phyloP scores from a whole-genome alignment of 2,888 invertebrate genomes.

The Asteroscopus sphinx region DNA sequence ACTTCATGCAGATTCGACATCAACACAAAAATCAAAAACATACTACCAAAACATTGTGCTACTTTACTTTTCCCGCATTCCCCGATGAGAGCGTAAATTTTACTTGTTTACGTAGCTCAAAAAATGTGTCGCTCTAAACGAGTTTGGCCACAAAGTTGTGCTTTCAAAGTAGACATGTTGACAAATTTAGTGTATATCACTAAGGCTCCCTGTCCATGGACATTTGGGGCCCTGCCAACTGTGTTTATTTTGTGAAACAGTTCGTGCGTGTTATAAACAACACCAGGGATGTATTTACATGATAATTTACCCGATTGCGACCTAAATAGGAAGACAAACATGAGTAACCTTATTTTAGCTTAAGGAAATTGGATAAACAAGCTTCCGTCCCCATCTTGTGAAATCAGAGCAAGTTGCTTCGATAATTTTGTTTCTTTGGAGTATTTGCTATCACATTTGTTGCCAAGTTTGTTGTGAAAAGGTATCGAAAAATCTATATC shows the following conservation, averaged over 20 bases:
- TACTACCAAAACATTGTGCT: not conserved
- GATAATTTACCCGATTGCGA: constrained; percentile 58
- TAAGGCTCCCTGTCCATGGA: constrained; percentile 57
- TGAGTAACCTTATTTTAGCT: constrained; percentile 53
- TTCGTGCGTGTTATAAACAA: constrained; percentile 73
- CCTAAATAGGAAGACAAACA: constrained; percentile 56
- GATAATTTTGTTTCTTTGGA: constrained; percentile 19
- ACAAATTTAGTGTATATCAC: constrained; percentile 70
- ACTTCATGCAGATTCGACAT: constrained; percentile 16
- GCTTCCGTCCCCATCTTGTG: constrained; percentile 14
- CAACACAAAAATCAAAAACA: constrained; percentile 8
- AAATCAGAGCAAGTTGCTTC: constrained; percentile 8
- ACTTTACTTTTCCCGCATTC: constrained; percentile 4
- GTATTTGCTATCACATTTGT: constrained; percentile 16
- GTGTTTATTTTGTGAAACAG: constrained; percentile 72
- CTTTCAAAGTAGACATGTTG: constrained; percentile 65
- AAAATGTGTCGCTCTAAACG: constrained; percentile 39
- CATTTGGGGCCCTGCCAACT: constrained; percentile 76
- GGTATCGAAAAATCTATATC: no score
- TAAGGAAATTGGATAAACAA: constrained; percentile 45
- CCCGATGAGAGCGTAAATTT: constrained; percentile 33
- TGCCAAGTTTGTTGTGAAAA: constrained; percentile 6
- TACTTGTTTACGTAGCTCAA: constrained; percentile 43
- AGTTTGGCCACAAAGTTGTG: constrained; percentile 42
- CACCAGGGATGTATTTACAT: constrained; percentile 70